Evolutionary conservation across 2,113 vertebrate species (phyloP).

Genomic region (Cnemophilus loriae): DNA sequence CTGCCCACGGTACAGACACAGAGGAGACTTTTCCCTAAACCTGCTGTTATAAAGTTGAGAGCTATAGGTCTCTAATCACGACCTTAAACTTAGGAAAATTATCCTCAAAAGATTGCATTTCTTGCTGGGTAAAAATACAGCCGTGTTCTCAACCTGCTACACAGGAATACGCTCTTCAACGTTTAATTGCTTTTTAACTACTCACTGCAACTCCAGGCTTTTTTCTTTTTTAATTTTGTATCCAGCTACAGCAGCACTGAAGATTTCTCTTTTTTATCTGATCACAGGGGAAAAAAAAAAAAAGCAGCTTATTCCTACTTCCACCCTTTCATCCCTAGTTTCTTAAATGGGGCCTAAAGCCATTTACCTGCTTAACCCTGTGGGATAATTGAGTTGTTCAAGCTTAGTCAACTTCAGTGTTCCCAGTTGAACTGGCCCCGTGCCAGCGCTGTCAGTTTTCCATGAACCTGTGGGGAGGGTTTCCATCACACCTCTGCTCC

Average conservation of each 20-base stretch:
- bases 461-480: not conserved
- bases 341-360: slow-evolving; percentile 21
- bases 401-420: not conserved
- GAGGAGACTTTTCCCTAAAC: not conserved
- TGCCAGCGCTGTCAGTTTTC: slow-evolving; percentile 2
- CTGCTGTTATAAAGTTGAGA: not conserved
- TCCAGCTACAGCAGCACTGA: not conserved
- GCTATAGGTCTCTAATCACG: not conserved
- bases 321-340: slow-evolving; percentile 23
- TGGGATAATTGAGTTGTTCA: slow-evolving; percentile 16
- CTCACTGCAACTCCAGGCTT: not conserved
- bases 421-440: not conserved
- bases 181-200: slow-evolving; percentile 23
- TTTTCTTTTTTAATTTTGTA: not conserved
- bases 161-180: not conserved
- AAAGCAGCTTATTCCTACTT: not conserved
- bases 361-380: slow-evolving; percentile 3
- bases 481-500: not conserved
- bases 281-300: not conserved
- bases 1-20: not conserved
- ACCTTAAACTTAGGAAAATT: not conserved
- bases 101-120: not conserved
- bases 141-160: not conserved
- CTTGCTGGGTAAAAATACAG: not conserved
- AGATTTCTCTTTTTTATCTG: slow-evolving; percentile 35